Evolutionary conservation across 2,797 vertebrate species (phyloP), one percentile per base, ranked within the genome.

Genomic region (Lutjanus argentimaculatus): DNA sequence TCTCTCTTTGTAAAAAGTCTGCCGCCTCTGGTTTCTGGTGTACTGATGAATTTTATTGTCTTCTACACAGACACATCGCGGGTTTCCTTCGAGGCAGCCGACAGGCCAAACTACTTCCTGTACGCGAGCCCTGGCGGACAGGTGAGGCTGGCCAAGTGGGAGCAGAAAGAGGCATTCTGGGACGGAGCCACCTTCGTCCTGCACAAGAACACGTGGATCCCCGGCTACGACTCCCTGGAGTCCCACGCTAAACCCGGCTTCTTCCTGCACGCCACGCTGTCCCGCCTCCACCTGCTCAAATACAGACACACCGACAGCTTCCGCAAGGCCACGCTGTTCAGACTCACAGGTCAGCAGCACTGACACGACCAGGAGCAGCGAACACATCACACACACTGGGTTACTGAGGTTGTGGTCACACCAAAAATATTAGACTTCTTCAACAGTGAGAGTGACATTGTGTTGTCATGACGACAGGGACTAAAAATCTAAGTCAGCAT

Each of bases 71-170:
- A 99, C 90, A 91, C 94, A 0, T 97, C 95, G 1, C 89, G 97
- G 45, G 94, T 99, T 74, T 99, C 98, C 52, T 96, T 99, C 62
- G 98, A 99, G 93, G 92, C 96, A 1, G 95, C 96, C 0, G 95
- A 97, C 70, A 96, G 97, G 88, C 97, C 98, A 6, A 99, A 99
- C 94, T 97, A 97, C 93, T 99, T 99, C 92, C 94, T 99, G 81
- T 93, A 80, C 0, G 53, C 93, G 46, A 91, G 92, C 52, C 84
- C 88, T 64, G 95, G 93, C 12, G 96, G 97, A 56, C 96, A 95
- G 15, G 79, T 99, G 75, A 91, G 79, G 40, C 85, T 99, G 85
- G 89, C 94, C 67, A 99, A 98, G 90, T 99, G 98, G 98, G 91
- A 96, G 88, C 93, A 92, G 42, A 94, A 53, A 0, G 90, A 93